Conservation (phyloP, 2,797 vertebrate species). For the Cirrhinus mrigala region DNA sequence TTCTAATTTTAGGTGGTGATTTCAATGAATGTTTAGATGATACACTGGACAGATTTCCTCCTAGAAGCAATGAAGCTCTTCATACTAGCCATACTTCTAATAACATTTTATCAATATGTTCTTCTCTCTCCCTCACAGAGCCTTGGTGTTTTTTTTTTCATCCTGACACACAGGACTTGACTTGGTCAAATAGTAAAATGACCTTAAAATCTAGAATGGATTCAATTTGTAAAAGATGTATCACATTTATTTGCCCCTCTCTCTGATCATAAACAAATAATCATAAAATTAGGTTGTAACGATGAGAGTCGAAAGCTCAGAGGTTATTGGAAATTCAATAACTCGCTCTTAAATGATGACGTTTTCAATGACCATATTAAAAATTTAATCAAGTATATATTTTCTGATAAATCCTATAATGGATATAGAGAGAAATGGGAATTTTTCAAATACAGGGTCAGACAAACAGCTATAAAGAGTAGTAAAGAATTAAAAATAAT, state of each 20-base stretch:
- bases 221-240: not conserved
- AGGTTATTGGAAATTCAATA: not conserved
- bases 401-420: too few relatives aligned
- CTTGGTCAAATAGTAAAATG: conserved; percentile 15
- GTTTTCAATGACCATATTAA: too few relatives aligned
- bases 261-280: conserved; percentile 5
- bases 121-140: conserved; percentile 8
- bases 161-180: conserved; percentile 16
- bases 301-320: not conserved
- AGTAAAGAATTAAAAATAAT: too few relatives aligned
- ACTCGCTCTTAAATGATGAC: not conserved
- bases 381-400: too few relatives aligned
- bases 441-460: too few relatives aligned
- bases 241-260: not conserved
- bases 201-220: conserved; percentile 7
- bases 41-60: not conserved
- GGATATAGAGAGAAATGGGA: too few relatives aligned
- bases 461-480: too few relatives aligned
- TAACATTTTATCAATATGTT: not conserved
- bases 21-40: conserved; percentile 16
- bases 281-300: not conserved
- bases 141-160: not conserved
- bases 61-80: not conserved
- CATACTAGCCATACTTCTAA: not conserved
- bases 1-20: conserved; percentile 11